Base-by-base conservation (phyloP, 2,113 vertebrate species). In the Corythornis madagascariensis region DNA sequence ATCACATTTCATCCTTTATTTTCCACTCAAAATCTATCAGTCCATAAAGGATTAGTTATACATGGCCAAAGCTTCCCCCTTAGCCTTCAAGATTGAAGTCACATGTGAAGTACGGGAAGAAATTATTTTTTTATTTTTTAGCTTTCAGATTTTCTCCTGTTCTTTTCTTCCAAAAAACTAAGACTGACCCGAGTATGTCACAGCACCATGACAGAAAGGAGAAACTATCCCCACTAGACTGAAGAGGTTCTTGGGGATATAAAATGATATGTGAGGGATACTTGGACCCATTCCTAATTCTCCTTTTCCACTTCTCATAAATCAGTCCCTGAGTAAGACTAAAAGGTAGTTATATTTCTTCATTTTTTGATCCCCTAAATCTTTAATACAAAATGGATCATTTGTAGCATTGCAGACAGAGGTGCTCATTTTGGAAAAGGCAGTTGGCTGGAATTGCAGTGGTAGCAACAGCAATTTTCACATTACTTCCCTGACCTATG, bases 351-450 rank as follows among this genome's bases (percentile, higher is more conserved):
- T 65, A 12, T 40, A 81, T 18, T 9, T 10, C 38, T 75, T 53
- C 29, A 2, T 75, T 81, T 52, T 74, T n/a, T 59, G 12, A 1
- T 40, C 9, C n/a, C 25, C 9, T 45, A 50, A 66, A 73, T 19
- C 35, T 72, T 75, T 45, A 45, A 38, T 42, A 70, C 7, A 33
- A 89, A 59, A 38, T 10, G 3, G 24, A 20, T 59, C 12, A 45
- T 7, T 52, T 33, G 19, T 22, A 57, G 31, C 42, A 13, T 2
- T 29, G 31, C n/a, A 77, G 52, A 16, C 38, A 64, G 60, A 57
- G 56, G 13, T 0, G 0, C 6, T 61, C 24, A 11, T 70, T 83
- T 16, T 70, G 50, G 16, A 77, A 60, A n/a, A 56, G 19, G 7
- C 50, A 6, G 35, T 65, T 72, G 40, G 19, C 8, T 71, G 24